phyloP scores from a whole-genome alignment of 2,888 invertebrate species.

The Erebia ligea region DNA sequence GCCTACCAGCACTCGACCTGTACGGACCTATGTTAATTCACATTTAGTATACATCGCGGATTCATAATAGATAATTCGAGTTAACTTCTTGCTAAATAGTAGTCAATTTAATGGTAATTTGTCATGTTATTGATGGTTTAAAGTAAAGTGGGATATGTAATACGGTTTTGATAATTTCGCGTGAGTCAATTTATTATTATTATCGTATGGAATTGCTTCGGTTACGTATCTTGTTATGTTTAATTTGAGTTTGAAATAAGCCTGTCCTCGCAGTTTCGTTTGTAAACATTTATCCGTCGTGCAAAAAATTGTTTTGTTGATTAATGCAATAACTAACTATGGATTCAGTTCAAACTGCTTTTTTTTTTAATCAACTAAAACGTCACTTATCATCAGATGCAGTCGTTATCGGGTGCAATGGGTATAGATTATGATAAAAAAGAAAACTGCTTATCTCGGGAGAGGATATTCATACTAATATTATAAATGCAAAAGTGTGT shows the following conservation, averaged over 20 bases:
- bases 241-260: conserved; percentile 7
- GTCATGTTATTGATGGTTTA: neutral
- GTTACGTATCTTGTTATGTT: neutral
- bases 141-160: neutral
- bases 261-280: neutral
- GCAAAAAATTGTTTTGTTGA: neutral
- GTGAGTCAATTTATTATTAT: conserved; percentile 18
- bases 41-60: neutral
- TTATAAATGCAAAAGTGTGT: no score
- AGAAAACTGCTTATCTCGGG: conserved; percentile 1
- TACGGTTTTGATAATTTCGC: neutral
- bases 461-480: neutral
- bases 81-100: neutral
- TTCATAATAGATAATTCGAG: neutral
- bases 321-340: neutral
- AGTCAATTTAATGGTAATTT: neutral
- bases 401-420: neutral
- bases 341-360: no score
- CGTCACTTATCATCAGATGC: neutral
- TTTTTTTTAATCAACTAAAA: neutral
- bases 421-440: conserved; percentile 4
- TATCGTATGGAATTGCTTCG: conserved; percentile 12
- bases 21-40: neutral
- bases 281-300: neutral
- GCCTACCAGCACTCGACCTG: neutral